Evolutionary conservation across 2,888 invertebrate species (phyloP).

Genomic region (Erebia aethiops): DNA sequence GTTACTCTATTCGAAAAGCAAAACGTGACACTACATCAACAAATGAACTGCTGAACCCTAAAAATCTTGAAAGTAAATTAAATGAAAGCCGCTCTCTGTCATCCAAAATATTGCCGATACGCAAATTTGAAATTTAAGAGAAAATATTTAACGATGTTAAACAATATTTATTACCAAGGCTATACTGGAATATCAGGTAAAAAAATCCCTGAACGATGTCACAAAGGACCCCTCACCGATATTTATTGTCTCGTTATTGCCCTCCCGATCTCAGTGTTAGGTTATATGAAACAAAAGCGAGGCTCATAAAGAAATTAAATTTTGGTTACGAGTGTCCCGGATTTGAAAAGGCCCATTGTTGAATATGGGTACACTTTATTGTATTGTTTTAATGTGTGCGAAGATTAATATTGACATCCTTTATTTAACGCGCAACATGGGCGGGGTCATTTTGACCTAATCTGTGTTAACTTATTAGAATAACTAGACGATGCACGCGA

Average conservation of each 20-base stretch:
- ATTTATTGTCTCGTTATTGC: slow-evolving; percentile 35
- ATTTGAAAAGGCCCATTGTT: slow-evolving; percentile 14
- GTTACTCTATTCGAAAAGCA: too few relatives aligned
- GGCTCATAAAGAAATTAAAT: slow-evolving; percentile 30
- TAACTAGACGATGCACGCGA: too few relatives aligned
- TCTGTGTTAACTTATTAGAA: too few relatives aligned
- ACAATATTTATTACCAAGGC: slow-evolving; percentile 12
- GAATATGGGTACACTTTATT: slow-evolving; percentile 17
- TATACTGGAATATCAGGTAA: slow-evolving; percentile 23
- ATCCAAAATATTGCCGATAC: background rate
- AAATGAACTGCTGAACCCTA: too few relatives aligned
- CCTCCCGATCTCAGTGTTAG: slow-evolving; percentile 29
- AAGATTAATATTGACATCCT: slow-evolving; percentile 14
- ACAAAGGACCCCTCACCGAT: slow-evolving; percentile 26
- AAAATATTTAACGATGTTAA: slow-evolving; percentile 8
- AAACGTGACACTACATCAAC: too few relatives aligned
- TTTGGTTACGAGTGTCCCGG: slow-evolving; percentile 17
- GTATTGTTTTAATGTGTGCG: slow-evolving; percentile 16
- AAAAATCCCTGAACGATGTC: slow-evolving; percentile 33
- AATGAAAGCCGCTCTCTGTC: background rate
- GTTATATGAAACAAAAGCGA: slow-evolving; percentile 29
- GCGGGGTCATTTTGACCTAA: background rate
- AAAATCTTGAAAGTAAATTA: background rate
- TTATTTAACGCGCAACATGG: background rate
- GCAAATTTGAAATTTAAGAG: background rate